A percentile compares a stretch with the other conserved stretches of the same genome.
Conservation (phyloP, 2,888 invertebrate genomes). For the Sminthurinus aureus region DNA sequence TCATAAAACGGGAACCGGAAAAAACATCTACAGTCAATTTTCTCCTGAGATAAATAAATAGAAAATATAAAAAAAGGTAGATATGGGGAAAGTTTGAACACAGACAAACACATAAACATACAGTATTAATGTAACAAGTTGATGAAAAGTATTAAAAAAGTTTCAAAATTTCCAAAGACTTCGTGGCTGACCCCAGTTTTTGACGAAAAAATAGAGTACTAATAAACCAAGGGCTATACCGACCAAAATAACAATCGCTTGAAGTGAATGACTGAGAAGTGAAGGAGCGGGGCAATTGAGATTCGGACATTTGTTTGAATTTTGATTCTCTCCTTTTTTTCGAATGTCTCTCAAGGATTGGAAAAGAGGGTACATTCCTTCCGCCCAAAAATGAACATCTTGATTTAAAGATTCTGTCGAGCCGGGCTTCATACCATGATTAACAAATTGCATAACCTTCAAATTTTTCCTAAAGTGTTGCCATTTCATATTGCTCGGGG, state of each 20-base stretch:
- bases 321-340: background rate
- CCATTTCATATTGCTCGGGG: constrained; percentile 23
- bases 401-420: constrained; percentile 39
- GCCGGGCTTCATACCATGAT: background rate
- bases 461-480: constrained; percentile 8
- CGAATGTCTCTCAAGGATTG: background rate
- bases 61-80: no score
- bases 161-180: constrained; percentile 28
- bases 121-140: background rate
- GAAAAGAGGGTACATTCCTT: constrained; percentile 12
- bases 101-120: no score
- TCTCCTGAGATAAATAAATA: no score
- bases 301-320: background rate
- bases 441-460: constrained; percentile 29
- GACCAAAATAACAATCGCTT: constrained; percentile 28
- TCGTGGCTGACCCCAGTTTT: constrained; percentile 26
- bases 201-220: constrained; percentile 12
- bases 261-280: constrained; percentile 11
- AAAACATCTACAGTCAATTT: no score
- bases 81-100: no score
- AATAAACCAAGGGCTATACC: background rate
- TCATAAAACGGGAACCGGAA: no score
- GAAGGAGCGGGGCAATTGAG: background rate
- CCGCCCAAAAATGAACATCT: constrained; percentile 49
- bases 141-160: background rate